Base-by-base conservation (phyloP, 2,113 vertebrate species). In the Malurus melanocephalus region DNA sequence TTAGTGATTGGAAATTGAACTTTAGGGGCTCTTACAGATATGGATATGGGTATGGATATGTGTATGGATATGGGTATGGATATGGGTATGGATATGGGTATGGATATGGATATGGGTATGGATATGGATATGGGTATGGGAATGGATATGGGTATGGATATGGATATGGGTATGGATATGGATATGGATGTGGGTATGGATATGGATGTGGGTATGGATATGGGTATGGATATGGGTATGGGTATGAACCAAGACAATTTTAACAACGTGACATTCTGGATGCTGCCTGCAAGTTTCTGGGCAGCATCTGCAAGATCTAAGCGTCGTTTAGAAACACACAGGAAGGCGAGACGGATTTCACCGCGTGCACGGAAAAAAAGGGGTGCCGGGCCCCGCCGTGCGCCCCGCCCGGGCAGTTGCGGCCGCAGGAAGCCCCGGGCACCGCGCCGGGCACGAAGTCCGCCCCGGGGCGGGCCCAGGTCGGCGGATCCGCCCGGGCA, bases 311-410 rank as follows among this genome's bases (percentile, higher is more conserved):
- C 69, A 6, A 5, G 11, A 40, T 3, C 2, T 0, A 10, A 20
- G 49, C 0, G 61, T 3, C 51, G 9, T 9, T 11, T 1, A 1
- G 52, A 21, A 43, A 1, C 38, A 0, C 33, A 0, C 27, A 1
- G 15, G 9, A 16, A 10, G 19, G 43, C 4, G 13, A 6, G 64
- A 11, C 14, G 12, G 57, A 10, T 12, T 32, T 5, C 6, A 9
- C 0, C 0, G 51, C 15, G 11, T 0, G 1, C 7, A 3, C 7
- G 27, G 64, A 23, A 10, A 9, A 14, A 4, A 6, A 11, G 22
- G 4, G 24, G 30, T 2, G 11, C 43, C 65, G 21, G 9, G 40
- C 28, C 67, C 49, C 43, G 18, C 40, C 68, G n/a, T 0, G 33
- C 10, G 59, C 49, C 68, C 59, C 61, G 71, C 61, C 81, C 69